Evolutionary conservation across 2,113 vertebrate genomes (phyloP), one percentile per base, ranked within the genome.

Genomic region (Scortum barcoo): DNA sequence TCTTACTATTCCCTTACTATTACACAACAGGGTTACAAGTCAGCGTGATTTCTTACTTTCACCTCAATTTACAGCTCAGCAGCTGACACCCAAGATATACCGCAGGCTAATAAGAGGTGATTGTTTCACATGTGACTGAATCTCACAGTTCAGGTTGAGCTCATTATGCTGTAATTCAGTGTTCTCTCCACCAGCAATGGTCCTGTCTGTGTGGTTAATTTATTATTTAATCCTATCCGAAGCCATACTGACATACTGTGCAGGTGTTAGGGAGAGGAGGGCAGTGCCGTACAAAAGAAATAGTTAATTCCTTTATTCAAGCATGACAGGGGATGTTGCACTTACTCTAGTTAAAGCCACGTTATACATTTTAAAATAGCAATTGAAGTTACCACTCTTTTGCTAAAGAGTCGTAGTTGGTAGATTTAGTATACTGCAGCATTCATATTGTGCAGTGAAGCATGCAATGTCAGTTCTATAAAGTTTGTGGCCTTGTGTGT

Each of bases 111-210:
- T 46, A 22, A 81, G 85, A 71, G 11, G 46, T 71, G 86, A 89
- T 82, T 80, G 80, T 81, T 84, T 80, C 78, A 84, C 69, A 79
- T 86, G 86, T 88, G 72, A 85, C 73, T 77, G 73, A 86, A 76
- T n/a, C 62, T 57, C 77, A 48, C 80, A 62, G 79, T 65, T 62
- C 82, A 84, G 78, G 76, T 60, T 72, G 80, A 87, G 78, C 82
- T 92, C 89, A 89, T 93, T 90, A 86, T 72, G 48, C 57, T 80
- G 69, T 79, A 79, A 63, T 63, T 90, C 75, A 61, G 11, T 79
- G 73, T 78, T 84, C 84, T 75, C 70, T 11, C 50, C 63, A 65
- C 36, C 71, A 67, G 69, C 50, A 76, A 67, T 48, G 42, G 22
- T 73, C 53, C 24, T 78, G 83, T 42, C 51, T 87, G 48, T 48